A percentile compares a stretch with the other conserved stretches of the same genome.
phyloP scores from a whole-genome alignment of 2,888 invertebrate genomes.

The Polyommatus icarus region DNA sequence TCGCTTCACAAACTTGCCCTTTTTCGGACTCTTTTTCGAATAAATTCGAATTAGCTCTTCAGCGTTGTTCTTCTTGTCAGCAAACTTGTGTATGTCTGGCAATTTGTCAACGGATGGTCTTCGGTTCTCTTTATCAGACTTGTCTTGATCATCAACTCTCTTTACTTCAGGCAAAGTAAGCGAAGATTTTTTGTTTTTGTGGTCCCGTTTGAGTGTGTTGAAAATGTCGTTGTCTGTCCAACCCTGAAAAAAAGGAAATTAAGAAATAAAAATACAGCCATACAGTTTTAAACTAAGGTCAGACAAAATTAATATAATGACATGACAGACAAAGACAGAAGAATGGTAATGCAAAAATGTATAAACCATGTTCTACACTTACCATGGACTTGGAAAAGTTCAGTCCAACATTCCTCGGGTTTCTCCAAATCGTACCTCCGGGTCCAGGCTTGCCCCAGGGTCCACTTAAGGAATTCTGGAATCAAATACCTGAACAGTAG shows the following conservation, averaged over 20 bases:
- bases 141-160: constrained; percentile 68
- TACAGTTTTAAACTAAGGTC: too few species aligned
- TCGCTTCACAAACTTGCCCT: constrained; percentile 61
- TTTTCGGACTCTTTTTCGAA: constrained; percentile 51
- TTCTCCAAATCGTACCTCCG: constrained; percentile 87
- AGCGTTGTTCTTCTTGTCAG: constrained; percentile 43
- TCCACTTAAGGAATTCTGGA: constrained; percentile 65
- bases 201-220: constrained; percentile 59
- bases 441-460: constrained; percentile 86
- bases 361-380: constrained; percentile 41
- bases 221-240: constrained; percentile 74
- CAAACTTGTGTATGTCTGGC: constrained; percentile 54
- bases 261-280: too few species aligned
- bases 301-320: too few species aligned
- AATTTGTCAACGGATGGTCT: constrained; percentile 57
- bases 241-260: constrained; percentile 53
- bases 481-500: constrained; percentile 1
- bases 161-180: constrained; percentile 76
- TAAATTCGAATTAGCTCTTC: constrained; percentile 40
- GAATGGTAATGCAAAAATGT: too few species aligned
- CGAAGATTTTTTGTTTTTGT: constrained; percentile 63
- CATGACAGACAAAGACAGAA: too few species aligned
- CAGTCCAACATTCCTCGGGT: constrained; percentile 85
- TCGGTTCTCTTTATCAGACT: constrained; percentile 55
- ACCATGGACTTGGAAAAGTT: constrained; percentile 90